phyloP scores from a whole-genome alignment of 2,888 invertebrate genomes.

The Drosophila histrio region DNA sequence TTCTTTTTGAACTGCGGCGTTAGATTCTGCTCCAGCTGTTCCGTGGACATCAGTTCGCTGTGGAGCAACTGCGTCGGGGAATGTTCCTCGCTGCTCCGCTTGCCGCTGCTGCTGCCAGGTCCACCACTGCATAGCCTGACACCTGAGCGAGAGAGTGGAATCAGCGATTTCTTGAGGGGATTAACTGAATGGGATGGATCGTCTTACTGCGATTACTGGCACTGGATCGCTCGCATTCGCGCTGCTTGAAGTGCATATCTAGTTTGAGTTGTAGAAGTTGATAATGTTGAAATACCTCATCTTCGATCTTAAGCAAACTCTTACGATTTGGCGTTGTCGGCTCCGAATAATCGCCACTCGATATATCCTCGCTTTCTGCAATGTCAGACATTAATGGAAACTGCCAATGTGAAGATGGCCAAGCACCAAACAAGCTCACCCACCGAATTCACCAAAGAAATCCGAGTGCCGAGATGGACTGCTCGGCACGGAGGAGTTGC shows the following conservation, averaged over 20 bases:
- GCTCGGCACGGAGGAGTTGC: slow-evolving; percentile 87
- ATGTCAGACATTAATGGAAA: slow-evolving; percentile 4
- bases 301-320: slow-evolving; percentile 84
- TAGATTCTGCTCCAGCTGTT: slow-evolving; percentile 87
- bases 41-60: slow-evolving; percentile 78
- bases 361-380: slow-evolving; percentile 84
- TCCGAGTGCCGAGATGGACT: slow-evolving; percentile 88
- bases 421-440: slow-evolving; percentile 63
- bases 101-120: slow-evolving; percentile 57
- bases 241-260: slow-evolving; percentile 89
- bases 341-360: slow-evolving; percentile 85
- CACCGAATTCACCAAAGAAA: slow-evolving; percentile 88
- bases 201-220: slow-evolving; percentile 70
- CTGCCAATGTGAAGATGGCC: too few relatives aligned
- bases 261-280: slow-evolving; percentile 89
- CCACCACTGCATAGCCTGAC: slow-evolving; percentile 45
- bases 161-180: neutral
- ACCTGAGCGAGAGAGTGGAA: slow-evolving; percentile 21
- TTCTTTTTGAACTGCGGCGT: slow-evolving; percentile 93
- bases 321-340: slow-evolving; percentile 83
- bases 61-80: slow-evolving; percentile 74
- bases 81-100: slow-evolving; percentile 77
- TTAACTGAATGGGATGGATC: slow-evolving; percentile 5
- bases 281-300: slow-evolving; percentile 90
- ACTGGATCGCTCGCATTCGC: slow-evolving; percentile 84